Percentiles rank a stretch among this genome's conserved stretches.
Conservation (phyloP, 1,140 invertebrate species). For the Archegozetes longisetosus region DNA sequence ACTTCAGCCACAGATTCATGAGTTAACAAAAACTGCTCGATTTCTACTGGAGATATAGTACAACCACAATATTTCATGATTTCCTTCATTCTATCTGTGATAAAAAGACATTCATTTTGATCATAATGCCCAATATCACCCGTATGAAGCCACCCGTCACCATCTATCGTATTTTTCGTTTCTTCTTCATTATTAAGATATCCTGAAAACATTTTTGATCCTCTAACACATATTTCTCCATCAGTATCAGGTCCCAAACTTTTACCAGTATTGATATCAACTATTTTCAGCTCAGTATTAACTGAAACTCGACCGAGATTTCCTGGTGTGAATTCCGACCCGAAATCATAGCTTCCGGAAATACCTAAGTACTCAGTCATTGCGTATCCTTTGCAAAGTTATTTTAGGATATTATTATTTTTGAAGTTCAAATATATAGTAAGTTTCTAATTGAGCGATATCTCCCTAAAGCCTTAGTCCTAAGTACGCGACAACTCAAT, state of each 20-base stretch:
- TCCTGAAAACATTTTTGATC: neutral
- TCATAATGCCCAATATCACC: slow-evolving; percentile 31
- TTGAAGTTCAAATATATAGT: no score
- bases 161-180: slow-evolving; percentile 28
- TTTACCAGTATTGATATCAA: neutral
- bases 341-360: neutral
- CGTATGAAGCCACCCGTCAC: slow-evolving; percentile 34
- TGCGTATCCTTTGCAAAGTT: neutral
- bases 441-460: no score
- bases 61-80: neutral
- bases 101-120: slow-evolving; percentile 19
- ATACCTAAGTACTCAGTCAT: neutral
- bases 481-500: no score
- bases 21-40: neutral
- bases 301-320: neutral
- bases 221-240: neutral
- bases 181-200: slow-evolving; percentile 21
- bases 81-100: slow-evolving; percentile 22
- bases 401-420: no score
- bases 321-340: neutral
- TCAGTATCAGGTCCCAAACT: neutral
- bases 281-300: neutral
- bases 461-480: no score
- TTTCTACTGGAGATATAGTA: neutral
- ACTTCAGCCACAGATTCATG: neutral